Conservation (phyloP, 2,888 invertebrate genomes). For the Mimumesa dahlbomi region DNA sequence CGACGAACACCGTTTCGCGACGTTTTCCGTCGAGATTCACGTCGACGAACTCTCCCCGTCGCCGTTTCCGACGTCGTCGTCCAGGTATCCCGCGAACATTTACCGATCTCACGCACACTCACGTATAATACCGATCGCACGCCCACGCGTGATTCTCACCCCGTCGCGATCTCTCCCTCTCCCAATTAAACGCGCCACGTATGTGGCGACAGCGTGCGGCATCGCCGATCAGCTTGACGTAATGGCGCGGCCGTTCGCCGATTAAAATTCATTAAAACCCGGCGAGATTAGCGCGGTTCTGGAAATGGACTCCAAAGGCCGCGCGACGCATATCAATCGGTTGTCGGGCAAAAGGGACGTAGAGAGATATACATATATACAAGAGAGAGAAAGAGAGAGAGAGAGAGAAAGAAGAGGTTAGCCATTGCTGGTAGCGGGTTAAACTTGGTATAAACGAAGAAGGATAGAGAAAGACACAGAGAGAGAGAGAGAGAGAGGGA, state of each 20-base stretch:
- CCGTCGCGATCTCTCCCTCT: slow-evolving; percentile 11
- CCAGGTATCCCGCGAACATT: slow-evolving; percentile 33
- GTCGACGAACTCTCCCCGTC: no score
- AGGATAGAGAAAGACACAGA: slow-evolving; percentile 18
- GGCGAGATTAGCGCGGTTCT: slow-evolving; percentile 72
- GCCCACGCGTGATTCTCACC: slow-evolving; percentile 29
- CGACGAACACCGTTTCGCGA: no score
- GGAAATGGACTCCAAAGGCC: slow-evolving; percentile 74
- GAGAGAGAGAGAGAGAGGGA: slow-evolving; percentile 8
- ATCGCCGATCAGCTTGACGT: slow-evolving; percentile 55
- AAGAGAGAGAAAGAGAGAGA: slow-evolving; percentile 12
- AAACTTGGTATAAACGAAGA: slow-evolving; percentile 23
- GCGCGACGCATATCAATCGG: slow-evolving; percentile 77
- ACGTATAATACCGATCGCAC: slow-evolving; percentile 13
- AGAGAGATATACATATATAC: background rate
- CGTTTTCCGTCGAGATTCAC: no score
- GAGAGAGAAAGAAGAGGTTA: slow-evolving; percentile 13
- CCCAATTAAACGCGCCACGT: slow-evolving; percentile 43
- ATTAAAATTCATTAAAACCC: slow-evolving; percentile 77
- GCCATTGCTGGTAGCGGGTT: background rate
- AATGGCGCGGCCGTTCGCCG: slow-evolving; percentile 42
- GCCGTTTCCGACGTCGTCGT: slow-evolving; percentile 21
- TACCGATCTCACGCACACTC: slow-evolving; percentile 37
- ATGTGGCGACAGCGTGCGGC: background rate
- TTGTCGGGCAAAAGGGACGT: slow-evolving; percentile 47